Base-by-base conservation (phyloP, 2,113 vertebrate genomes). In the Saguinus midas region DNA sequence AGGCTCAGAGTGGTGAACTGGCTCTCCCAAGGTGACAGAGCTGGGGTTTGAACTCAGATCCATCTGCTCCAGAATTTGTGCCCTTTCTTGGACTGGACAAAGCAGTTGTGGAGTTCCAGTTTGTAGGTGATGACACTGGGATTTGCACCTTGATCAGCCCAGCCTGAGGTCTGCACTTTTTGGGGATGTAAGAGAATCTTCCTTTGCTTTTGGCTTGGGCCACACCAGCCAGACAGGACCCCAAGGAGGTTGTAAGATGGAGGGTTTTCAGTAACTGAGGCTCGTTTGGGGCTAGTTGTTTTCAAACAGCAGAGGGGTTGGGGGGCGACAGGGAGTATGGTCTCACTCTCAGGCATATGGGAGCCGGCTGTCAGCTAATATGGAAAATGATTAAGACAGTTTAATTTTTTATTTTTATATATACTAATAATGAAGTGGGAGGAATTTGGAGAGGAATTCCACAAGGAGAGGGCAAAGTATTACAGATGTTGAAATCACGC, bases 321-420 rank as follows among this genome's bases (percentile, higher is more conserved):
- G 66, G 32, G 32, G n/a, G 73, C 3, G 10, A 18, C n/a, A 87
- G 89, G 79, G 96, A 76, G 84, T 73, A 97, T 93, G 90, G 96
- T 95, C 93, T 91, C 94, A 93, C 83, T 97, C 92, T 88, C 96
- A 96, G 90, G 97, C 98, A 98, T 97, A 97, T 98, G 98, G 98
- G 66, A 94, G 75, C 88, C 93, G 93, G 96, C 97, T 97, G 91
- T 94, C 87, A 82, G 94, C 86, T 98, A 98, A 98, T 97, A 96
- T 96, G 97, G 97, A 98, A 98, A 98, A 97, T 97, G 97, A 98
- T 97, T 95, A 97, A 98, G 95, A 95, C 93, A 83, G 93, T 80
- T 97, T 97, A 91, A 96, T 97, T 96, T 97, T 87, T 97, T 86
- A 85, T 79, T 97, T 97, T 96, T 97, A 94, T 91, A 86, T 96